Evolutionary conservation across 2,888 invertebrate species (phyloP), one percentile per base, ranked within the genome.

Genomic region (Tubiluchus corallicola): DNA sequence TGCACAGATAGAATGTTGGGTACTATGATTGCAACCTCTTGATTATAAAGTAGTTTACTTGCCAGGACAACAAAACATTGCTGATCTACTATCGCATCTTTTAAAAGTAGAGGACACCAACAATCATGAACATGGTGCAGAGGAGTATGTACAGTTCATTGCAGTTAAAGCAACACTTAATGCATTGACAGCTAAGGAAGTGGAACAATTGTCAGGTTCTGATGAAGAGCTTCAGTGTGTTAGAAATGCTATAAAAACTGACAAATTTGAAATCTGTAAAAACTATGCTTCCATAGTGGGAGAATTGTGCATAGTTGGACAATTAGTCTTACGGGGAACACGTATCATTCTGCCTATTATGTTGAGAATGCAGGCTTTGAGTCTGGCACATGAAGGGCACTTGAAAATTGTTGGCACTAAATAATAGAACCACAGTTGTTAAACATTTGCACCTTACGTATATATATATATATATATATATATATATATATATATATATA

Each of bases 331-430:
- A 29, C 29, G 29, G 9, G 29, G 29, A 29, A 29, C 29, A n/a
- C 29, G 29, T n/a, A 29, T 29, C 9, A 29, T 29, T n/a, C 9
- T 29, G n/a, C 29, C 29, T 9, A 9, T 9, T 9, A 29, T 9
- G 29, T n/a, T 29, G 29, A 29, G 29, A 18, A 40, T 43, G 2
- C 20, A 45, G 38, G 48, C 45, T 13, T 43, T 53, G 4, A 21
- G 44, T 15, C 38, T 52, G 4, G 50, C 51, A 1, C 55, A 55
- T 38, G 21, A 40, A 17, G 48, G 53, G 2, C 51, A 54, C 38
- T 49, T 50, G 44, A 51, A 52, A n/a, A 47, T 48, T 4, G 45
- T 21, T 15, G 45, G 48, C 16, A 54, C 50, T 4, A 49, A 53
- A 42, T 43, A 46, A n/a, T n/a, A n/a, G n/a, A n/a, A n/a, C n/a